Conservation (phyloP, 2,888 invertebrate species). For the Cataglyphis rosenhaueri region DNA sequence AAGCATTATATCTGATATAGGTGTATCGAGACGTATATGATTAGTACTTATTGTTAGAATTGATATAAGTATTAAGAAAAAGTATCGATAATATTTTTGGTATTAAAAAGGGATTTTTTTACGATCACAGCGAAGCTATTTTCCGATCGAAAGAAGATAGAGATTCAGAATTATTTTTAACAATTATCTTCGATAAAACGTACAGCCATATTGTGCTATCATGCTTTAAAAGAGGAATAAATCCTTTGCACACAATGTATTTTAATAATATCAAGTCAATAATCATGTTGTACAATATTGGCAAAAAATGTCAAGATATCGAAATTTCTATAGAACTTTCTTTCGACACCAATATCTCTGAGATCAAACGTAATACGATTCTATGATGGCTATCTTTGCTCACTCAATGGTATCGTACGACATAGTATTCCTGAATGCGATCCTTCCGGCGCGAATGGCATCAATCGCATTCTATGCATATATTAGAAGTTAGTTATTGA, state of each 20-base stretch:
- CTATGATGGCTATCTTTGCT: not conserved
- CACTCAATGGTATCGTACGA: not conserved
- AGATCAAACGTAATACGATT: slow-evolving; percentile 28
- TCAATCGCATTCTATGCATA: slow-evolving; percentile 47
- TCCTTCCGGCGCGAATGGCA: not conserved
- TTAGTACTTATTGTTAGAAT: not conserved
- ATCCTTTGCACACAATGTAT: not conserved
- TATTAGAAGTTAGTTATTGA: not conserved
- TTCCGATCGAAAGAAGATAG: no score
- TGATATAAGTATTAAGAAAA: not conserved
- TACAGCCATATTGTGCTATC: not conserved
- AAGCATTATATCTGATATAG: not conserved
- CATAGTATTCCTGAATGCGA: not conserved
- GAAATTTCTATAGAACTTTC: not conserved
- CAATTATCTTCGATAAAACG: not conserved
- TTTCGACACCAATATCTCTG: not conserved
- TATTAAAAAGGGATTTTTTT: not conserved
- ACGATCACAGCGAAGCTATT: not conserved
- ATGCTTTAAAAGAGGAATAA: not conserved
- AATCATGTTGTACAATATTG: not conserved
- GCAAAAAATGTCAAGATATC: no score
- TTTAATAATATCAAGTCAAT: slow-evolving; percentile 1
- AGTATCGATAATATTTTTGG: not conserved
- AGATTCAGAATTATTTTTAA: not conserved
- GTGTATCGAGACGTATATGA: not conserved